A percentile compares a stretch with the other conserved stretches of the same genome.
Evolutionary conservation across 2,888 invertebrate species (phyloP).

Genomic region (Liopterus haemorrhoidalis): DNA sequence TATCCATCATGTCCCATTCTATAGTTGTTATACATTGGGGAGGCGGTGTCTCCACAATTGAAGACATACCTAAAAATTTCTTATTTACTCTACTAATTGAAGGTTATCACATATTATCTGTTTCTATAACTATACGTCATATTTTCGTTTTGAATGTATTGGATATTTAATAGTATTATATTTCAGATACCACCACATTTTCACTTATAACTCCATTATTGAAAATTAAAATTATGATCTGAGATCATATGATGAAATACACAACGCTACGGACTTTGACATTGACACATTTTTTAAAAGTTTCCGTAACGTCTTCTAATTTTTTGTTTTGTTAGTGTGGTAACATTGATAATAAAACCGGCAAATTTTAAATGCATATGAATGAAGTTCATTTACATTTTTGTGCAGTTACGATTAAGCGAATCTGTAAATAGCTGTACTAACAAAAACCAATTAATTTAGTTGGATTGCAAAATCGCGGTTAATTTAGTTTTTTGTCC

Average conservation of each 20-base stretch:
- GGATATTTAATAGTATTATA: conserved; percentile 1
- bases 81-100: conserved; percentile 11
- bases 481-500: no score
- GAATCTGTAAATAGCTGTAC: no score
- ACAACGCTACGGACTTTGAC: conserved; percentile 22
- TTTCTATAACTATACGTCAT: conserved; percentile 18
- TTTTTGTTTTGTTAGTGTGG: background rate
- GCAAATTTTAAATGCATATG: conserved; percentile 7
- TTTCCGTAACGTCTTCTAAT: background rate
- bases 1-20: conserved; percentile 99
- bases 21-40: conserved; percentile 72
- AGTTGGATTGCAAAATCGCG: no score
- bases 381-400: no score
- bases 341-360: background rate
- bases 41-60: conserved; percentile 53
- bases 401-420: no score
- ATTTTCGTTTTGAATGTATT: conserved; percentile 3
- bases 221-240: conserved; percentile 6
- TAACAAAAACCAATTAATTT: no score
- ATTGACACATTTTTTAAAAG: conserved; percentile 18
- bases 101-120: conserved; percentile 17
- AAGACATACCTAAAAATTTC: conserved; percentile 27
- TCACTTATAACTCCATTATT: background rate
- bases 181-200: conserved; percentile 9
- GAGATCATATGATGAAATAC: conserved; percentile 18